Conservation (phyloP, 2,888 invertebrate species). For the Ischnura elegans region DNA sequence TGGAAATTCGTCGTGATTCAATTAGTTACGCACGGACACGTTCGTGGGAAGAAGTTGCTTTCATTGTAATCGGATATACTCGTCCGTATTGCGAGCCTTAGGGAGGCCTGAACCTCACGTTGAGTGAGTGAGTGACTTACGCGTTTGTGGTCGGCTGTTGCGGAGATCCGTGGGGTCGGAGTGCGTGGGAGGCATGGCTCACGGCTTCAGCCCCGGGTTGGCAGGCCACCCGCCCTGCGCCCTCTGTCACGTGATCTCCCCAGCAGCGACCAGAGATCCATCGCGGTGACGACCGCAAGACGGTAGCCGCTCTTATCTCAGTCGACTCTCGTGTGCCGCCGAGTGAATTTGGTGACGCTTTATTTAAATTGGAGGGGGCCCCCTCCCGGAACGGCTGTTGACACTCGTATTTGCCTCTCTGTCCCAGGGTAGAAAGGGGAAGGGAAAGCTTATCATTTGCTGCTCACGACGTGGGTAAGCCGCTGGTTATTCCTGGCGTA, state of each 20-base stretch:
- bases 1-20: not conserved
- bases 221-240: not conserved
- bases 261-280: not conserved
- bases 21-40: not conserved
- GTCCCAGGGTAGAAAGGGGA: not conserved
- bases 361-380: not conserved
- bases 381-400: not conserved
- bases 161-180: not conserved
- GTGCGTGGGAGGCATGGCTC: not conserved
- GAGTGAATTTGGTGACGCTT: not conserved
- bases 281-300: conserved; percentile 11
- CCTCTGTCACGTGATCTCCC: not conserved
- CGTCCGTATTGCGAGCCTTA: not conserved
- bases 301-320: not conserved
- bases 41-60: not conserved
- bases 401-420: not conserved
- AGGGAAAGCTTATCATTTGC: not conserved
- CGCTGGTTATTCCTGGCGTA: too few relatives aligned
- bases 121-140: not conserved
- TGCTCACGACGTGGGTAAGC: not conserved
- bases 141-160: not conserved
- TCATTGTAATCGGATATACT: not conserved
- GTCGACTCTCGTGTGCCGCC: not conserved
- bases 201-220: not conserved
- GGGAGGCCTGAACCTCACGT: not conserved